phyloP scores from a whole-genome alignment of 1,140 invertebrate species.

The Scaptomyza hsui region DNA sequence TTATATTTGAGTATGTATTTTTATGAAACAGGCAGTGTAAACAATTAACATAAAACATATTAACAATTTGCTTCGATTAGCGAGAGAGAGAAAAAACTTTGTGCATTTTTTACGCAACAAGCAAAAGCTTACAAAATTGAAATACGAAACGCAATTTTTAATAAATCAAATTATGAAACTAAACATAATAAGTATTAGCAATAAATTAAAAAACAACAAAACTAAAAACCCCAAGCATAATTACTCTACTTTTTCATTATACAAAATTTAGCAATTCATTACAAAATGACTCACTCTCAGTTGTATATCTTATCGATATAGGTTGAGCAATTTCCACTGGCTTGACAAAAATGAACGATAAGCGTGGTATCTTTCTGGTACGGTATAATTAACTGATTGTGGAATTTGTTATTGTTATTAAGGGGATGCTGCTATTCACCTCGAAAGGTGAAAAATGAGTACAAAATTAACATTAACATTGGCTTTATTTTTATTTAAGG shows the following conservation, averaged over 20 bases:
- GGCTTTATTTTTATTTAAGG: conserved; percentile 57
- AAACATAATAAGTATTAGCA: conserved; percentile 73
- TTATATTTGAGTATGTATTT: conserved; percentile 73
- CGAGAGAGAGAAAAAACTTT: conserved; percentile 57
- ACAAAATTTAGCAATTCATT: neutral
- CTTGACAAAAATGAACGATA: neutral
- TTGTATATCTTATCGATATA: neutral
- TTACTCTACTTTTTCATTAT: conserved; percentile 5
- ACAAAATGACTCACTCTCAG: conserved; percentile 7
- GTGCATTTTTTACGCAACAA: conserved; percentile 77
- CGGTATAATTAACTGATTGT: too few species aligned
- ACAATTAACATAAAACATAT: conserved; percentile 70
- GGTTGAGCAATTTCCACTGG: neutral
- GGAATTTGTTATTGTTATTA: too few species aligned
- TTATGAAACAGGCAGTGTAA: conserved; percentile 73
- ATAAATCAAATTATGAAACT: conserved; percentile 80
- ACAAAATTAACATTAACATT: too few species aligned
- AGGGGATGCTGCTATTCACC: neutral
- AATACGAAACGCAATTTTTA: conserved; percentile 77
- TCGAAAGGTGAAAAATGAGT: too few species aligned
- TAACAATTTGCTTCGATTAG: conserved; percentile 79
- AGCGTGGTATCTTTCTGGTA: too few species aligned
- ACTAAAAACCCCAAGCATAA: conserved; percentile 10
- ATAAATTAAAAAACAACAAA: conserved; percentile 64
- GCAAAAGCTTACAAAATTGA: conserved; percentile 79